Base-by-base conservation (phyloP, 2,113 vertebrate genomes). In the Tragelaphus imberbis region DNA sequence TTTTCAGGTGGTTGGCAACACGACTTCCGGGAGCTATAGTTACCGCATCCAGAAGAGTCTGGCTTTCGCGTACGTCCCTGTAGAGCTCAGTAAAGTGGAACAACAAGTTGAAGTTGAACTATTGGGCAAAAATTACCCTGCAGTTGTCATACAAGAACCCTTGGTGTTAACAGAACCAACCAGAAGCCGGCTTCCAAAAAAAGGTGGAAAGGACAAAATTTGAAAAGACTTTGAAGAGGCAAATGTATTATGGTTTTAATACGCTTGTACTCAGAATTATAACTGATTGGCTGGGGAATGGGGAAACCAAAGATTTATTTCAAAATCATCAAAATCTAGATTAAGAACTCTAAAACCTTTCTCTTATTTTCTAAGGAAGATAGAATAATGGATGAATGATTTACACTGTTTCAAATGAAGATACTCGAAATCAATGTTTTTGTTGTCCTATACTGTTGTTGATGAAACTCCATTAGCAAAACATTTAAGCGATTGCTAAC, bases 11-110 rank as follows among this genome's bases (percentile, higher is more conserved):
- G 98, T 99, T 63, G 99, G 99, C 71, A 99, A 99, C 98, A 99
- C 99, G 0, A 99, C 99, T 0, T 99, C 99, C 12, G 99, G 99
- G 93, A 98, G 99, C 93, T 99, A 99, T 98, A 99, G 99, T 98
- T 99, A 99, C 96, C 99, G 98, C 97, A 97, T 98, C 97, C 99
- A 99, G 96, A 99, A 99, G 98, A 99, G 99, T 97, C 98, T 99
- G 98, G 99, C 99, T 14, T 99, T 99, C 7, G 99, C 99, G 0
- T 99, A 99, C 71, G 99, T 99, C 68, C 99, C 99, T 1, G 17
- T 97, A 40, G 99, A 99, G 53, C 99, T 99, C 63, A 99, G 98
- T 97, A 98, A 98, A 40, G 98, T 99, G 91, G 99, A 99, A 84
- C 99, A 99, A 97, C 99, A 99, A 97, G 96, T 99, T 97, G 99